Percentiles rank a stretch among this genome's conserved stretches.
Evolutionary conservation across 2,888 invertebrate genomes (phyloP).

Genomic region (Pyrrhia umbra): DNA sequence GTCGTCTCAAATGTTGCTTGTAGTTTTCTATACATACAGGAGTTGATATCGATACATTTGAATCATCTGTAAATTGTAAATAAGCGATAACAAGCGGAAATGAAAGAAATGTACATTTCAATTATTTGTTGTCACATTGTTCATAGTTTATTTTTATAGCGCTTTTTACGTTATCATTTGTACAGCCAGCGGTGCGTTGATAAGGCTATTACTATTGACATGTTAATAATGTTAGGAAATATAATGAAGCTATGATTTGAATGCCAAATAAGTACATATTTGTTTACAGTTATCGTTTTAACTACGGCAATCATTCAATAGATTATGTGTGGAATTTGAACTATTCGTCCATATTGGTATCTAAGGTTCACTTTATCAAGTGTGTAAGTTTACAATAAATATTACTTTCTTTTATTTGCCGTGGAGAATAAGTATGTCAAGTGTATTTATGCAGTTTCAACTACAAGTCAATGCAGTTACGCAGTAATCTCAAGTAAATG

Average conservation of each 20-base stretch:
- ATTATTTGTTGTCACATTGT: slow-evolving; percentile 4
- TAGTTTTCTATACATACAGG: neutral
- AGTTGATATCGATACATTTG: neutral
- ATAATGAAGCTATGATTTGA: slow-evolving; percentile 10
- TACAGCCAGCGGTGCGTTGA: slow-evolving; percentile 13
- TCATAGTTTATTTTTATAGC: slow-evolving; percentile 20
- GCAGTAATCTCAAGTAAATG: neutral
- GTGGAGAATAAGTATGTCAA: slow-evolving; percentile 15
- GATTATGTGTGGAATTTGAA: neutral
- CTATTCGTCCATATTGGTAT: no score
- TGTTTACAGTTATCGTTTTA: neutral
- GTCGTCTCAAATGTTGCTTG: neutral
- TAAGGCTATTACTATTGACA: slow-evolving; percentile 25
- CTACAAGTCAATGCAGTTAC: slow-evolving; percentile 10
- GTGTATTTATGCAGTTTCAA: slow-evolving; percentile 20
- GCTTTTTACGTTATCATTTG: slow-evolving; percentile 33
- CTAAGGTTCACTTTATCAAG: neutral
- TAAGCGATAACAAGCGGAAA: neutral
- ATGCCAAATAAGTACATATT: slow-evolving; percentile 17
- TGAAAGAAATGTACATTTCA: slow-evolving; percentile 3
- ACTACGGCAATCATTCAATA: neutral
- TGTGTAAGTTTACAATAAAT: slow-evolving; percentile 6
- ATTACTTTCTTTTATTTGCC: slow-evolving; percentile 14
- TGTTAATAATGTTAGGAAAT: slow-evolving; percentile 11
- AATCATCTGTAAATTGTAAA: neutral